phyloP scores from a whole-genome alignment of 2,888 invertebrate species.

The Drosophila basisetae region DNA sequence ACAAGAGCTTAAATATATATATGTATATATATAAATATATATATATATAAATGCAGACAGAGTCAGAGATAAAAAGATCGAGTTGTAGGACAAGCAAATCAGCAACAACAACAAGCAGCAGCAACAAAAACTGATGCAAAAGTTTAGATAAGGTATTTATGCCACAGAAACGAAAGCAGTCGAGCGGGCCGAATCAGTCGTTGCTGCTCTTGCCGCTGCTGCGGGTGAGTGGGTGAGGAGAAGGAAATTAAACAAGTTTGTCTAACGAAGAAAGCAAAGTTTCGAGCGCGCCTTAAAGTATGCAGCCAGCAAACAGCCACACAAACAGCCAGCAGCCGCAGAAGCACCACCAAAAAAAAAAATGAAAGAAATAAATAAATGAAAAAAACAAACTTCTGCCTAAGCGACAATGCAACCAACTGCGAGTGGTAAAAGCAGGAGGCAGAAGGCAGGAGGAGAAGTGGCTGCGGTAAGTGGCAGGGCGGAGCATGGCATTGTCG shows the following conservation, averaged over 20 bases:
- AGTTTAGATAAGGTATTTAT: slow-evolving; percentile 65
- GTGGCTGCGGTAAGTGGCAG: slow-evolving; percentile 11
- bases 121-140: slow-evolving; percentile 49
- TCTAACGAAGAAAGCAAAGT: slow-evolving; percentile 74
- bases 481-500: slow-evolving; percentile 44
- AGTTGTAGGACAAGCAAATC: slow-evolving; percentile 52
- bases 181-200: slow-evolving; percentile 18
- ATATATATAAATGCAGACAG: not conserved
- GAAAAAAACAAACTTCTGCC: slow-evolving; percentile 50
- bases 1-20: slow-evolving; percentile 1
- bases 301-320: slow-evolving; percentile 49
- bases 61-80: slow-evolving; percentile 19
- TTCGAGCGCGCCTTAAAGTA: slow-evolving; percentile 74
- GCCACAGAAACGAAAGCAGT: slow-evolving; percentile 32
- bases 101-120: slow-evolving; percentile 34
- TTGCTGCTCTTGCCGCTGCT: not conserved
- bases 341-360: not conserved
- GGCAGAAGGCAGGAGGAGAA: not conserved
- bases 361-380: slow-evolving; percentile 22
- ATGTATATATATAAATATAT: not conserved
- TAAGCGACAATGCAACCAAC: slow-evolving; percentile 53
- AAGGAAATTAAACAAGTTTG: slow-evolving; percentile 80
- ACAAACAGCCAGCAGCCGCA: slow-evolving; percentile 49
- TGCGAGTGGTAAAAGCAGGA: slow-evolving; percentile 9
- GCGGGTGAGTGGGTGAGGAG: slow-evolving; percentile 46